Conservation (phyloP, 2,888 invertebrate species). For the Hydriomena furcata region DNA sequence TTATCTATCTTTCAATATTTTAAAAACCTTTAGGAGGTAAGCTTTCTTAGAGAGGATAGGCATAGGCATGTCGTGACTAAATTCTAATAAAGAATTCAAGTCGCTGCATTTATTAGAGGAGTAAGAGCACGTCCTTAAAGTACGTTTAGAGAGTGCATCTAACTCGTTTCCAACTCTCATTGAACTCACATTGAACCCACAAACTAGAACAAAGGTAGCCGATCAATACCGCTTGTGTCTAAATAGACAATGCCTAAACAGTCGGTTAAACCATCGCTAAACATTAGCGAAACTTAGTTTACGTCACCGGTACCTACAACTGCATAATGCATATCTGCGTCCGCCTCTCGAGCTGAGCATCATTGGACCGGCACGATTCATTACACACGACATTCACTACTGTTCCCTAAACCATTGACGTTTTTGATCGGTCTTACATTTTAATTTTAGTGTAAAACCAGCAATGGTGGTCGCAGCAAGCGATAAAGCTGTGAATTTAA, state of each 20-base stretch:
- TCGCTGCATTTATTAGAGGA: background rate
- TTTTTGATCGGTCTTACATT: background rate
- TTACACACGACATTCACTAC: conserved; percentile 26
- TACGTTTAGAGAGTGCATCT: no score
- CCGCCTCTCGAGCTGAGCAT: conserved; percentile 23
- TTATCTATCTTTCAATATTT: no score
- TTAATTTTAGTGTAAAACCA: background rate
- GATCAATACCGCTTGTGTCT: conserved; percentile 25
- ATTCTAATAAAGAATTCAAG: no score
- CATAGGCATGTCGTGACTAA: no score
- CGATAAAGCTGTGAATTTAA: background rate
- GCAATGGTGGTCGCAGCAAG: conserved; percentile 2
- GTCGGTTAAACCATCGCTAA: conserved; percentile 33
- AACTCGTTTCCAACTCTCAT: no score
- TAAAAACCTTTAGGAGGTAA: no score
- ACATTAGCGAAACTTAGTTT: conserved; percentile 34
- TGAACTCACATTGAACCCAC: background rate
- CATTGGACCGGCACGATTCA: conserved; percentile 29
- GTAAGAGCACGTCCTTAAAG: no score
- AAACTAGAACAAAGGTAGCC: conserved; percentile 18
- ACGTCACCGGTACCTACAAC: conserved; percentile 25
- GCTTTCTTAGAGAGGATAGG: no score
- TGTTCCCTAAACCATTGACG: conserved; percentile 13
- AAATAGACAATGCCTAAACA: conserved; percentile 34
- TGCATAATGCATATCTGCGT: conserved; percentile 39